phyloP scores from a whole-genome alignment of 2,797 vertebrate species.

The Alfaro cultratus region DNA sequence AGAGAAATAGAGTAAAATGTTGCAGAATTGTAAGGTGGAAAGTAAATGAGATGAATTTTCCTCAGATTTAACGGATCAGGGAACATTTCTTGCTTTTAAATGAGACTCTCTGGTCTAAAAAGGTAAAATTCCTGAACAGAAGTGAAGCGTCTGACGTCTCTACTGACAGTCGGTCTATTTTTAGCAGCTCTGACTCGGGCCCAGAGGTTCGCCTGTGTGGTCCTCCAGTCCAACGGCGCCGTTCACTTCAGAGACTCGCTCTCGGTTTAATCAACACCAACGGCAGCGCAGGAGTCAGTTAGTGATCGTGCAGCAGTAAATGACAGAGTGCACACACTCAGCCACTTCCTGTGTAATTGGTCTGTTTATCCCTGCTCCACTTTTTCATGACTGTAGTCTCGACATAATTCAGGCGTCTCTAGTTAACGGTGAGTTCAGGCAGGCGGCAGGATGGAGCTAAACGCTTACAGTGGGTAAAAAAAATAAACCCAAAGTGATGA shows the following conservation, averaged over 20 bases:
- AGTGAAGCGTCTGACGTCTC: constrained; percentile 11
- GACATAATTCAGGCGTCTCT: constrained; percentile 54
- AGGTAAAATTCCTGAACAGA: constrained; percentile 50
- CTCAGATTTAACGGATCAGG: constrained; percentile 25
- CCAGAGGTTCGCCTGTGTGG: constrained; percentile 45
- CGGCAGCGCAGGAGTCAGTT: constrained; percentile 61
- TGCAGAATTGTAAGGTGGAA: too few species aligned
- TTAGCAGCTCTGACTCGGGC: constrained; percentile 33
- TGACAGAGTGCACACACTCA: constrained; percentile 61
- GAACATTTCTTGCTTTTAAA: neutral
- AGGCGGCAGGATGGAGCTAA: constrained; percentile 1
- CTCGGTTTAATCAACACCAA: constrained; percentile 70
- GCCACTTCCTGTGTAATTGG: constrained; percentile 73
- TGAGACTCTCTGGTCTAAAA: constrained; percentile 38
- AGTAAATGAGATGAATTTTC: neutral
- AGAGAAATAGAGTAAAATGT: too few species aligned
- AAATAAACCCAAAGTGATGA: too few species aligned
- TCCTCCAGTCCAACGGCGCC: constrained; percentile 45
- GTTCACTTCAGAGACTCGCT: constrained; percentile 59
- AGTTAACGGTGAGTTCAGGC: constrained; percentile 47
- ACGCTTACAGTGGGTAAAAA: neutral
- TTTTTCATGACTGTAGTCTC: constrained; percentile 59
- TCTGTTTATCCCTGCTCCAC: constrained; percentile 64
- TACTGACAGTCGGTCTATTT: constrained; percentile 49
- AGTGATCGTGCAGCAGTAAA: constrained; percentile 61